phyloP scores from a whole-genome alignment of 2,888 invertebrate genomes.

The Dione vanillae region DNA sequence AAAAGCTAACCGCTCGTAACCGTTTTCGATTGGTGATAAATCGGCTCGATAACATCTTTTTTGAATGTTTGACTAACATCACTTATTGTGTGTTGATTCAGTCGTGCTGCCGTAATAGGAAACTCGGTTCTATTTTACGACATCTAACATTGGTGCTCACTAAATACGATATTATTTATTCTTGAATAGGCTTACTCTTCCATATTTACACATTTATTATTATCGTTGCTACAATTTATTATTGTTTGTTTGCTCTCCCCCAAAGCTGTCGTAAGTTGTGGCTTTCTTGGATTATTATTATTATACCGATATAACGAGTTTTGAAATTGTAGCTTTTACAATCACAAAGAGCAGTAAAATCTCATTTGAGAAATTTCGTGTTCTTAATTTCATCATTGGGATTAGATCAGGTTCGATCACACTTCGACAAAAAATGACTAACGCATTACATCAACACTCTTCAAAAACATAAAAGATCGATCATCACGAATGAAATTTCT shows the following conservation, averaged over 20 bases:
- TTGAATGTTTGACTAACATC: conserved; percentile 68
- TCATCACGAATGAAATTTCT: conserved; percentile 57
- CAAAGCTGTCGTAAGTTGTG: conserved; percentile 46
- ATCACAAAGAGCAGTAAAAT: conserved; percentile 38
- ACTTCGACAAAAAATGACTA: conserved; percentile 50
- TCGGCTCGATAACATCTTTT: conserved; percentile 78
- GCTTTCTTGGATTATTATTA: conserved; percentile 34
- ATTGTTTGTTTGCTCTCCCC: conserved; percentile 58
- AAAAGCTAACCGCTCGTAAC: conserved; percentile 80
- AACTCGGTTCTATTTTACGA: conserved; percentile 68
- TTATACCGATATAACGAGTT: conserved; percentile 28
- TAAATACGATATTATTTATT: conserved; percentile 65
- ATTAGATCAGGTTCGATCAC: conserved; percentile 42
- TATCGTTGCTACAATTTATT: conserved; percentile 58
- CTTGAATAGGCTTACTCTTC: conserved; percentile 63
- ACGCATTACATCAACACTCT: conserved; percentile 46
- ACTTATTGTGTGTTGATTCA: conserved; percentile 75
- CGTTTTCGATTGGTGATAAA: conserved; percentile 76
- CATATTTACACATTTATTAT: conserved; percentile 65
- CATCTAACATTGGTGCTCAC: conserved; percentile 67
- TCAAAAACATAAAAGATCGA: conserved; percentile 44
- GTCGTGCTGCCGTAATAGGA: conserved; percentile 67
- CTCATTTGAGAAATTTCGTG: conserved; percentile 38
- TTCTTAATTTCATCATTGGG: conserved; percentile 40
- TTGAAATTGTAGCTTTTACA: conserved; percentile 31